Evolutionary conservation across 1,140 invertebrate genomes (phyloP).

Genomic region (Centruroides sculpturatus): DNA sequence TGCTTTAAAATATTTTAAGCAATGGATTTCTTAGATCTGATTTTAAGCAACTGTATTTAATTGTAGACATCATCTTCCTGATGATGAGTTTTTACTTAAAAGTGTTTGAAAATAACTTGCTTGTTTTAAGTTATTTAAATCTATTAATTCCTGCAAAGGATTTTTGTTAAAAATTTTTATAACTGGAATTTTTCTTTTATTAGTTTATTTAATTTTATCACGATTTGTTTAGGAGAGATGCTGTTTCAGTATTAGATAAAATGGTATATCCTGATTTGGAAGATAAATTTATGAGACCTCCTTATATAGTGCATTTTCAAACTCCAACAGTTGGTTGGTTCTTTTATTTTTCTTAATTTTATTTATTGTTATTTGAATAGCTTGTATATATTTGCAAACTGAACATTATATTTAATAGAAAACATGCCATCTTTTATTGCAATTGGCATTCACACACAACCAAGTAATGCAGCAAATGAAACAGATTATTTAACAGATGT

Average conservation of each 20-base stretch:
- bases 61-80: no score
- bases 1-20: no score
- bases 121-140: no score
- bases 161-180: no score
- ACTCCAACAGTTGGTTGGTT: slow-evolving; percentile 7
- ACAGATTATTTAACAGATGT: slow-evolving; percentile 6
- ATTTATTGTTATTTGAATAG: not conserved
- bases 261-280: not conserved
- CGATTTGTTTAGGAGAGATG: slow-evolving; percentile 3
- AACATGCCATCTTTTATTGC: slow-evolving; percentile 2
- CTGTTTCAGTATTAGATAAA: not conserved
- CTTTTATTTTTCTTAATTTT: not conserved
- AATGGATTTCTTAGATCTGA: no score
- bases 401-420: not conserved
- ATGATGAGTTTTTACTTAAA: no score
- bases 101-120: no score
- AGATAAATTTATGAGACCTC: slow-evolving; percentile 11
- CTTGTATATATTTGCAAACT: no score
- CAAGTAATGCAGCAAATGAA: slow-evolving; percentile 8
- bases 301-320: slow-evolving; percentile 5
- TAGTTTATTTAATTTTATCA: no score
- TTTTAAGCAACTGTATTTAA: no score
- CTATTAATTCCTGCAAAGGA: no score
- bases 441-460: slow-evolving; percentile 11
- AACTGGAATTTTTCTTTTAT: no score